Conservation (phyloP, 2,888 invertebrate genomes). For the Poecilobothrus nobilitatus region DNA sequence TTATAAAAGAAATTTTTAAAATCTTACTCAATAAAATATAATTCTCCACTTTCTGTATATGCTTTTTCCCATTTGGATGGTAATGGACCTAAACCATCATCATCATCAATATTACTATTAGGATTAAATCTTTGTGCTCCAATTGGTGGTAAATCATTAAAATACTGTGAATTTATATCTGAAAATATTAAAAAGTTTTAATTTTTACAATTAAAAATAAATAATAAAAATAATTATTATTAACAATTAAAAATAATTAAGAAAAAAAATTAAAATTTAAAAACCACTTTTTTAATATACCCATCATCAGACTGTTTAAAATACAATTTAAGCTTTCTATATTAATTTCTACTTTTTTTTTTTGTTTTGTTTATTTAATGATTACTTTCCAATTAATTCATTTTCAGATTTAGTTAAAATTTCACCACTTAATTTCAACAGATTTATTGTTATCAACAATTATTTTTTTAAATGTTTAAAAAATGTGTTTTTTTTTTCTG, state of each 20-base stretch:
- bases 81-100: slow-evolving; percentile 78
- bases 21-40: slow-evolving; percentile 93
- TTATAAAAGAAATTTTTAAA: not conserved
- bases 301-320: no score
- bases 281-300: not conserved
- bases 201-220: not conserved
- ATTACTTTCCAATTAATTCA: no score
- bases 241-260: not conserved
- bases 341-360: no score
- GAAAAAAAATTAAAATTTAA: not conserved
- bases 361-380: no score
- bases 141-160: slow-evolving; percentile 24
- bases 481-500: no score
- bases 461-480: no score
- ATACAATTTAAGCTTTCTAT: no score
- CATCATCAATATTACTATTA: slow-evolving; percentile 51
- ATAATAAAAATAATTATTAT: not conserved
- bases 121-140: slow-evolving; percentile 14
- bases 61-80: slow-evolving; percentile 98
- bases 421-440: no score
- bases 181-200: slow-evolving; percentile 11
- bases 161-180: slow-evolving; percentile 24
- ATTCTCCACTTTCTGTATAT: slow-evolving; percentile 91
- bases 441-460: no score
- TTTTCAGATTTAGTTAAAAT: no score